Evolutionary conservation across 1,140 invertebrate genomes (phyloP), one percentile per base, ranked within the genome.

Genomic region (Aphaenogaster rudis): DNA sequence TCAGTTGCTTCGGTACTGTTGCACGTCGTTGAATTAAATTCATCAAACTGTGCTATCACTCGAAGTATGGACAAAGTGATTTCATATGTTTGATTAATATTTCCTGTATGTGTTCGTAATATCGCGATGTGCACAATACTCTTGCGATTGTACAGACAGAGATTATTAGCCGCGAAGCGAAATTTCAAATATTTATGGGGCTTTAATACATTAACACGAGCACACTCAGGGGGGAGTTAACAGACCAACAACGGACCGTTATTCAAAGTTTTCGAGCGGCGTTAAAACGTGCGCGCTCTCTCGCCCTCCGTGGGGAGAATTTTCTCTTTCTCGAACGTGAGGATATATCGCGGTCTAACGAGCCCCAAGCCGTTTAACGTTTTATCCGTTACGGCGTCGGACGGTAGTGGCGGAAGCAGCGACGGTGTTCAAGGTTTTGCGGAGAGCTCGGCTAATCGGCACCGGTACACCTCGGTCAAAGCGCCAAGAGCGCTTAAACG

Each of bases 281-380:
- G 52, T 74, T 69, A 82, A 82, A 82, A 74, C 42, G 63, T 15
- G 15, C 21, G 48, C 50, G 36, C 50, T 66, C 5, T 39, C 28
- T 21, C 66, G 21, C 11, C 15, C 48, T 28, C 5, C 64, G 21
- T n/a, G 21, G 21, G 21, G 21, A n/a, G n/a, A 36, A 54, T 74
- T 82, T 64, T 63, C 69, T 48, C 80, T 52, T 50, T 39, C 61
- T 36, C 63, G 42, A 36, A 48, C 45, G 42, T 15, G 17, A 45
- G 57, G 28, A 63, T 45, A 76, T 84, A 74, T 84, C 80, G 69
- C 57, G 69, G 69, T 84, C 57, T 84, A 84, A 84, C 54, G 54
- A 84, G 69, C 54, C n/a, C 54, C 80, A 76, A 84, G 69, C 80
- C 69, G 69, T 84, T 76, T 84, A 84, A 84, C 54, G 28, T 76